Conservation (phyloP, 2,797 vertebrate genomes). For the Lithobates sylvaticus region DNA sequence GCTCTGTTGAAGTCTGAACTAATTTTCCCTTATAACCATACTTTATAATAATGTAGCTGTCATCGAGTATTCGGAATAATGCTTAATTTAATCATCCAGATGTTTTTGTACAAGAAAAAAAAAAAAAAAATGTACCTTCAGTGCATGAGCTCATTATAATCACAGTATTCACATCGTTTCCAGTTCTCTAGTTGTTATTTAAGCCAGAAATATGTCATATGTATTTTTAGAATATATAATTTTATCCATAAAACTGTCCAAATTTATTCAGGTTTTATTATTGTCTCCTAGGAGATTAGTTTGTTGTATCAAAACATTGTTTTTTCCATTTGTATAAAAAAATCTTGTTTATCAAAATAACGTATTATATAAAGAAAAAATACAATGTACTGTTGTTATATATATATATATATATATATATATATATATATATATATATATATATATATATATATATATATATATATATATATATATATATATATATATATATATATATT, state of each 20-base stretch:
- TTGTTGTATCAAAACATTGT: background rate
- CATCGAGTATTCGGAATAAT: conserved; percentile 44
- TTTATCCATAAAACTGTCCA: background rate
- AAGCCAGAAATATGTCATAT: conserved; percentile 16
- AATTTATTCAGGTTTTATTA: conserved; percentile 1
- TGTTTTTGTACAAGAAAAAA: conserved; percentile 31
- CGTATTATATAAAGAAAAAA: no score
- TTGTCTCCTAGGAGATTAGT: conserved; percentile 24
- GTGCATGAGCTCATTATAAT: conserved; percentile 17
- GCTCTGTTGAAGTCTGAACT: conserved; percentile 49
- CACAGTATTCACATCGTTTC: conserved; percentile 20
- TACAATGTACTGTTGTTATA: no score
- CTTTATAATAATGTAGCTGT: conserved; percentile 65
- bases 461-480: no score
- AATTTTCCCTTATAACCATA: conserved; percentile 69
- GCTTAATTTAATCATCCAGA: conserved; percentile 67
- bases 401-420: no score
- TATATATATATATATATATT: no score
- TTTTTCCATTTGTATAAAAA: no score
- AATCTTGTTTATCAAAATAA: no score
- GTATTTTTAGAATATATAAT: conserved; percentile 21
- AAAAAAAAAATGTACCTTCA: conserved; percentile 20
- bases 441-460: no score
- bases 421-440: no score
- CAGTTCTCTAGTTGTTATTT: conserved; percentile 14